Conservation (phyloP, 1,140 invertebrate genomes). For the Trichonephila clavata region DNA sequence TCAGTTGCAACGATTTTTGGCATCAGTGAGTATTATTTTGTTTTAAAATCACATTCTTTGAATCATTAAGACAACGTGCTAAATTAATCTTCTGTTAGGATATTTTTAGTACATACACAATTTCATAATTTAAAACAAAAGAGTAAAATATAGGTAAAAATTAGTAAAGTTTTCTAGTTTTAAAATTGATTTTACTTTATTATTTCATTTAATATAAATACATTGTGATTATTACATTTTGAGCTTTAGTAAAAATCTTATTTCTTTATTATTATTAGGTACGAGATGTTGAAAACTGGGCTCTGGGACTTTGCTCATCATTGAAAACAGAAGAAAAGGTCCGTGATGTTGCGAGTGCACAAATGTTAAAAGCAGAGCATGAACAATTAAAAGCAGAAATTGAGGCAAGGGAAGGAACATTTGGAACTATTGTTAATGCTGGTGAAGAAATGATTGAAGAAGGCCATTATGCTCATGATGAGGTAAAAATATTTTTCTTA, state of each 20-base stretch:
- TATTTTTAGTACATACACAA: no score
- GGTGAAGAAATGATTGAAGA: conserved; percentile 92
- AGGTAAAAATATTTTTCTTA: conserved; percentile 58
- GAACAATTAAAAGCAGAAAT: conserved; percentile 96
- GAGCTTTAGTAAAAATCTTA: conserved; percentile 32
- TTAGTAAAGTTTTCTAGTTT: no score
- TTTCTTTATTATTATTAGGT: conserved; percentile 83
- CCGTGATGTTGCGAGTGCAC: conserved; percentile 91
- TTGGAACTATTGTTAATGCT: conserved; percentile 88
- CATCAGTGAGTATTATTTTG: conserved; percentile 83
- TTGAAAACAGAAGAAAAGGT: conserved; percentile 92
- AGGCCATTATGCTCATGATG: conserved; percentile 87
- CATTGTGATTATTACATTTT: background rate
- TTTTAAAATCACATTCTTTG: background rate
- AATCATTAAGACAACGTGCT: no score
- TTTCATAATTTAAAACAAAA: no score
- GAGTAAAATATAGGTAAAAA: no score
- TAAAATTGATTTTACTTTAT: background rate
- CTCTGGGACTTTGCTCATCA: conserved; percentile 88
- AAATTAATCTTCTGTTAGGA: no score
- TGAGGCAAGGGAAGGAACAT: conserved; percentile 94
- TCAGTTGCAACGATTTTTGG: conserved; percentile 93
- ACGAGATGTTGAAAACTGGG: conserved; percentile 94
- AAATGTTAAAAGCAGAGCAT: conserved; percentile 93
- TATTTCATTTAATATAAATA: background rate